These are phyloP conservation scores for Microchrysa polita DNA, from an alignment of 2,888 invertebrate genomes.

Conservation along the genomic window DNA sequence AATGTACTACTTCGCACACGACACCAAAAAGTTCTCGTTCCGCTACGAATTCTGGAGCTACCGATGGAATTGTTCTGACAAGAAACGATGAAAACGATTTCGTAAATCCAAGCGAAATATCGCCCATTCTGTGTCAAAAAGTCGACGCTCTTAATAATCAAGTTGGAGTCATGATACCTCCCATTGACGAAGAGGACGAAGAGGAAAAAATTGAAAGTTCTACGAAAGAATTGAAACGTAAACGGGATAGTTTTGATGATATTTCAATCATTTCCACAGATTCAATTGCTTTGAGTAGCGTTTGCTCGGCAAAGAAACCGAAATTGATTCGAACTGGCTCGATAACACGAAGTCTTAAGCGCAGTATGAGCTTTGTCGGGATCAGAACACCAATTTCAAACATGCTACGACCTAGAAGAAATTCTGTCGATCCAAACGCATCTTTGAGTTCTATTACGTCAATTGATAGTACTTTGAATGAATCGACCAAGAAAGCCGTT, in stretches of 20 bases:
- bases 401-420: conserved; percentile 54
- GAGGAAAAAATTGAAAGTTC: conserved; percentile 52
- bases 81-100: conserved; percentile 54
- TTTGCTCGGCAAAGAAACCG: conserved; percentile 59
- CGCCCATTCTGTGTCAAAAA: conserved; percentile 57
- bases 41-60: conserved; percentile 48
- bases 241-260: conserved; percentile 62
- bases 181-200: conserved; percentile 61
- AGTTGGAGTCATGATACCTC: conserved; percentile 40
- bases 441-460: conserved; percentile 61
- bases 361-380: conserved; percentile 64
- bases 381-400: conserved; percentile 61
- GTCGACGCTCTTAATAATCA: background rate
- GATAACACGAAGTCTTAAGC: conserved; percentile 60
- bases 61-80: conserved; percentile 53
- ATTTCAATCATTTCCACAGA: conserved; percentile 62
- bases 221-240: conserved; percentile 60
- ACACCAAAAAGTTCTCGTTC: conserved; percentile 53
- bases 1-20: conserved; percentile 48
- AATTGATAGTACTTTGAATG: conserved; percentile 60
- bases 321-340: conserved; percentile 63
- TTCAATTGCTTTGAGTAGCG: conserved; percentile 58
- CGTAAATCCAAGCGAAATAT: conserved; percentile 57
- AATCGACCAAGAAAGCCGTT: conserved; percentile 60
- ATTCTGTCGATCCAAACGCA: conserved; percentile 58